Evolutionary conservation across 2,888 invertebrate genomes (phyloP).

Genomic region (Anodontia alba): DNA sequence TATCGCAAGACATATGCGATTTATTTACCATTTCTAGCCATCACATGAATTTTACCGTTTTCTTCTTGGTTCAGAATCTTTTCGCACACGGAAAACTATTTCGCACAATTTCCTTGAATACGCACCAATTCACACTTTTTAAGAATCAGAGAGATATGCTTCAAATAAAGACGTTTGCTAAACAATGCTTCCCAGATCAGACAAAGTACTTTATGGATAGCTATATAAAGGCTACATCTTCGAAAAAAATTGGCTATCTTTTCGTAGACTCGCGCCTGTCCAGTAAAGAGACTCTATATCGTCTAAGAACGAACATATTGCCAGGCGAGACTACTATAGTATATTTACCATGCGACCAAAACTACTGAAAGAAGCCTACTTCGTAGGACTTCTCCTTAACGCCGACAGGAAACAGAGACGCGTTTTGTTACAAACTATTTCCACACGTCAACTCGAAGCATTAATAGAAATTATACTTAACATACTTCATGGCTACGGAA

Average conservation of each 20-base stretch:
- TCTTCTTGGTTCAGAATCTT: constrained; percentile 31
- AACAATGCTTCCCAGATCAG: constrained; percentile 51
- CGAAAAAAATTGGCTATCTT: constrained; percentile 10
- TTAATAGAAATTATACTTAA: constrained; percentile 15
- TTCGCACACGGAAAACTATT: constrained; percentile 33
- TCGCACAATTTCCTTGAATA: constrained; percentile 35
- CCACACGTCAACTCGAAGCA: constrained; percentile 9
- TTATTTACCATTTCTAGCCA: constrained; percentile 37
- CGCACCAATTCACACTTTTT: constrained; percentile 46
- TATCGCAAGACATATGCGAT: constrained; percentile 20
- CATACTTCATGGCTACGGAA: constrained; percentile 14
- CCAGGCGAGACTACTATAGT: constrained; percentile 21
- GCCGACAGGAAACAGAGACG: constrained; percentile 11
- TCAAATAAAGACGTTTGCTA: constrained; percentile 47
- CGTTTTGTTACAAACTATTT: constrained; percentile 13
- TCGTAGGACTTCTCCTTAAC: constrained; percentile 4
- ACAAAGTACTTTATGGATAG: constrained; percentile 48
- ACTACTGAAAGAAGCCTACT: constrained; percentile 13
- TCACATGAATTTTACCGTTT: constrained; percentile 33
- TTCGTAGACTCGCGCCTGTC: constrained; percentile 16
- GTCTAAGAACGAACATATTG: constrained; percentile 18
- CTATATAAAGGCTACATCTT: constrained; percentile 37
- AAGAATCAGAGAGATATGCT: constrained; percentile 43
- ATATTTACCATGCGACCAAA: constrained; percentile 20
- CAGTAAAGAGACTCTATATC: constrained; percentile 1